Percentiles rank a stretch among this genome's conserved stretches.
phyloP scores from a whole-genome alignment of 2,797 vertebrate species.

The Miichthys miiuy region DNA sequence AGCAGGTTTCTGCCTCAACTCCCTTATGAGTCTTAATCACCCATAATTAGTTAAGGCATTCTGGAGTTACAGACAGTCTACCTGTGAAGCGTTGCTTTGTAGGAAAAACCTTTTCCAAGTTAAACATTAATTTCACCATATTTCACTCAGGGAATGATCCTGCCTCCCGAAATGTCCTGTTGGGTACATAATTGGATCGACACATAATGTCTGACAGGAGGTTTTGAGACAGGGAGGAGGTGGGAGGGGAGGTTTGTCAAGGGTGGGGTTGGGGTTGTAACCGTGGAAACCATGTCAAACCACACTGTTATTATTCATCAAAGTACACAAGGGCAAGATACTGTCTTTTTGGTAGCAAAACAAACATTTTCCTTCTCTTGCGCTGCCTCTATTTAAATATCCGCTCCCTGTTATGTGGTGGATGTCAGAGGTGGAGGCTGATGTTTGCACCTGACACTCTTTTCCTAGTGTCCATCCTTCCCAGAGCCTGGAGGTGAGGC shows the following conservation, averaged over 20 bases:
- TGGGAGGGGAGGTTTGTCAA: slow-evolving; percentile 58
- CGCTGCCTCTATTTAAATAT: slow-evolving; percentile 23
- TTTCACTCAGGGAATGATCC: slow-evolving; percentile 79
- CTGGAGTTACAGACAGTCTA: slow-evolving; percentile 71
- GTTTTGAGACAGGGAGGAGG: slow-evolving; percentile 64
- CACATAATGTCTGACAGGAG: slow-evolving; percentile 80
- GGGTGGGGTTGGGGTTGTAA: slow-evolving; percentile 55
- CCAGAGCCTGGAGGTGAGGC: slow-evolving; percentile 43
- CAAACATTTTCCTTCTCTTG: slow-evolving; percentile 49
- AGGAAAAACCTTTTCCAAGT: slow-evolving; percentile 77
- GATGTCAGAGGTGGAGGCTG: slow-evolving; percentile 51
- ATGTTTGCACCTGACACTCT: slow-evolving; percentile 48
- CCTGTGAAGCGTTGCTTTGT: slow-evolving; percentile 74
- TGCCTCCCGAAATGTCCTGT: slow-evolving; percentile 76
- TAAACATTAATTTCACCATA: slow-evolving; percentile 79
- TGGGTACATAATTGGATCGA: slow-evolving; percentile 82
- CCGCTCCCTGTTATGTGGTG: slow-evolving; percentile 20
- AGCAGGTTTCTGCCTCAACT: slow-evolving; percentile 77
- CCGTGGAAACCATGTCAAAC: slow-evolving; percentile 74
- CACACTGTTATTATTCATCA: slow-evolving; percentile 71
- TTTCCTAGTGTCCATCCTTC: slow-evolving; percentile 45
- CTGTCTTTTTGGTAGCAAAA: slow-evolving; percentile 54
- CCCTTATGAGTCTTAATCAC: slow-evolving; percentile 83
- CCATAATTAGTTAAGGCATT: slow-evolving; percentile 84
- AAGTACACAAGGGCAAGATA: slow-evolving; percentile 59